Conservation (phyloP, 2,888 invertebrate genomes). For the Julus scandinavius region DNA sequence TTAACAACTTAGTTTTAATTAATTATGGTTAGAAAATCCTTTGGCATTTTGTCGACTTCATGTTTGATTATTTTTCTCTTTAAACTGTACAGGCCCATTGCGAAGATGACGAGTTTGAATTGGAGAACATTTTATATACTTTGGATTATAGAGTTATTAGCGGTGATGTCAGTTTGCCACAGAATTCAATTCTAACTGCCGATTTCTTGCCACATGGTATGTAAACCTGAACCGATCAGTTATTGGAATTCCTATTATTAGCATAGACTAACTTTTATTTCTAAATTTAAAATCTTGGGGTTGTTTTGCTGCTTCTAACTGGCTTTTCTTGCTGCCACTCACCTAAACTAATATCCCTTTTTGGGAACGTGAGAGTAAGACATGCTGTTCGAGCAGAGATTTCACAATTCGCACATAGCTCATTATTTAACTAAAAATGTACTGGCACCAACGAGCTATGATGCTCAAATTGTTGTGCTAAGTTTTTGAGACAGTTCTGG, state of each 20-base stretch:
- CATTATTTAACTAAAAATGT: not conserved
- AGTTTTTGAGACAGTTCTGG: not conserved
- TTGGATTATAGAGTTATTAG: constrained; percentile 87
- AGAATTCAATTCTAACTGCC: constrained; percentile 83
- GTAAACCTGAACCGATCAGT: constrained; percentile 57
- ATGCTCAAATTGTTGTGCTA: not conserved
- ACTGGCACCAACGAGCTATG: not conserved
- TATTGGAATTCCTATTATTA: not conserved
- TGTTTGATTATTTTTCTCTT: not conserved
- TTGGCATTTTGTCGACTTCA: not conserved
- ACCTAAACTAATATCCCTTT: not conserved
- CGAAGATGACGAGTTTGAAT: constrained; percentile 85
- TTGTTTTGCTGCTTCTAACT: constrained; percentile 25
- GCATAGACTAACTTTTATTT: not conserved
- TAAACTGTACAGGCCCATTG: constrained; percentile 75
- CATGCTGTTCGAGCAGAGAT: not conserved
- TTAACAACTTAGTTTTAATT: not conserved
- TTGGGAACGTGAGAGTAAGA: not conserved
- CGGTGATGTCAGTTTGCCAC: constrained; percentile 82
- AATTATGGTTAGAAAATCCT: not conserved
- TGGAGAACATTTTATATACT: constrained; percentile 82
- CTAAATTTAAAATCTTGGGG: not conserved
- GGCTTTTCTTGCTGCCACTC: constrained; percentile 37
- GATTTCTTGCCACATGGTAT: constrained; percentile 91
- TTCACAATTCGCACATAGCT: not conserved